Percentiles rank a stretch among this genome's conserved stretches.
phyloP scores from a whole-genome alignment of 2,797 vertebrate species.

The Tapirus indicus region DNA sequence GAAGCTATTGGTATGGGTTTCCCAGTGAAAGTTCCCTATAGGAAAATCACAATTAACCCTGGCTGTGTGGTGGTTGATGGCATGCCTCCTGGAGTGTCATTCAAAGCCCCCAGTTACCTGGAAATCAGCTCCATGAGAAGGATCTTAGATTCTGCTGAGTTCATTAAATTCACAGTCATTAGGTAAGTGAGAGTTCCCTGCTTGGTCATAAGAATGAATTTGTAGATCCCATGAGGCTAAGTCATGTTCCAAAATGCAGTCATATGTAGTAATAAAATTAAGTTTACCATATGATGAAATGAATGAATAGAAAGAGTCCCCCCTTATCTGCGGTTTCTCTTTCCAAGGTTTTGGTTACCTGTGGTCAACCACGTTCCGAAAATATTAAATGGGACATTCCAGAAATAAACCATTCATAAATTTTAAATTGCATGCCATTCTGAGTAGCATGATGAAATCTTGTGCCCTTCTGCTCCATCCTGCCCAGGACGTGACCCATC shows the following conservation, averaged over 20 bases:
- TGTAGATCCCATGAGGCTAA: background rate
- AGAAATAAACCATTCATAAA: no score
- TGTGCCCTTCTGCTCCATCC: no score
- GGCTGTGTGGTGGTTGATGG: slow-evolving; percentile 91
- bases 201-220: background rate
- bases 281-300: background rate
- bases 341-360: no score
- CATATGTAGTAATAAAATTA: no score
- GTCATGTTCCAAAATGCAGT: background rate
- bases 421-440: no score
- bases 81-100: slow-evolving; percentile 89
- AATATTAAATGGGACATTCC: no score
- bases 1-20: slow-evolving; percentile 91
- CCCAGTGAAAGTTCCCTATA: slow-evolving; percentile 91
- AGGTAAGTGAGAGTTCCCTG: slow-evolving; percentile 81
- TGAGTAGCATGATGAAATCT: no score
- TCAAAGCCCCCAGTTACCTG: slow-evolving; percentile 92
- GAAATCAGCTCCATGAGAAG: slow-evolving; percentile 90
- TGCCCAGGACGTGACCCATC: no score
- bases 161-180: slow-evolving; percentile 90
- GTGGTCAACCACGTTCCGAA: no score
- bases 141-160: slow-evolving; percentile 89
- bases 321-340: no score
- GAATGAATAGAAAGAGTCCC: background rate
- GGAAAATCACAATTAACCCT: slow-evolving; percentile 90